Conservation (phyloP, 1,140 invertebrate species). For the Pachyrhynchus sulphureomaculatus region DNA sequence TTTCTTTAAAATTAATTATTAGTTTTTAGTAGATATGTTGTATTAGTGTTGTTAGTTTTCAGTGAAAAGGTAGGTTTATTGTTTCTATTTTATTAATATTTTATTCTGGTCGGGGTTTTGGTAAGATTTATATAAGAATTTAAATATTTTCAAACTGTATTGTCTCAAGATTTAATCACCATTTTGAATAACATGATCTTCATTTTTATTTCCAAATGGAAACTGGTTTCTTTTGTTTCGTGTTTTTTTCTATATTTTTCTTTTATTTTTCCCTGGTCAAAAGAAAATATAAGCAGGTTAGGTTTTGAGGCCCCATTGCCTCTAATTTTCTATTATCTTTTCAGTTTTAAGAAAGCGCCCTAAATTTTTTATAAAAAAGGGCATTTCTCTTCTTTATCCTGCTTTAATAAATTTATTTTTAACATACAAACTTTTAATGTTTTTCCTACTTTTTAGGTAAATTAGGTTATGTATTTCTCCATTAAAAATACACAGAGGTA, state of each 20-base stretch:
- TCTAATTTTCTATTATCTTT: no score
- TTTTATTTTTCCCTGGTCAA: neutral
- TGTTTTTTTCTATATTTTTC: no score
- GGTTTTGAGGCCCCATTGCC: no score
- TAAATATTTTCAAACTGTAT: neutral
- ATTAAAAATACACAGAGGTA: no score
- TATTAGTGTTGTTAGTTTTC: neutral
- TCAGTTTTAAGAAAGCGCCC: no score
- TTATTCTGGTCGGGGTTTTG: neutral
- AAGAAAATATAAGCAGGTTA: neutral
- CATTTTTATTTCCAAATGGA: neutral
- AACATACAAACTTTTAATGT: no score
- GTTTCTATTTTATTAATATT: neutral
- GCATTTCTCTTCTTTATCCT: no score
- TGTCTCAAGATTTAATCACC: neutral
- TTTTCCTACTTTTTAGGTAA: neutral
- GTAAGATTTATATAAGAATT: neutral
- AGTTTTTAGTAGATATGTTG: neutral
- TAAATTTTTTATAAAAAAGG: no score
- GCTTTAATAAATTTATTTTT: no score
- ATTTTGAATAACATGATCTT: conserved; percentile 1
- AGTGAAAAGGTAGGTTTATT: neutral
- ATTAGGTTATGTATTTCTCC: neutral
- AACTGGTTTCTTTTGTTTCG: neutral
- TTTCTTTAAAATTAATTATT: neutral